Evolutionary conservation across 2,113 vertebrate species (phyloP).

Genomic region (Andinoacara biseriatus): DNA sequence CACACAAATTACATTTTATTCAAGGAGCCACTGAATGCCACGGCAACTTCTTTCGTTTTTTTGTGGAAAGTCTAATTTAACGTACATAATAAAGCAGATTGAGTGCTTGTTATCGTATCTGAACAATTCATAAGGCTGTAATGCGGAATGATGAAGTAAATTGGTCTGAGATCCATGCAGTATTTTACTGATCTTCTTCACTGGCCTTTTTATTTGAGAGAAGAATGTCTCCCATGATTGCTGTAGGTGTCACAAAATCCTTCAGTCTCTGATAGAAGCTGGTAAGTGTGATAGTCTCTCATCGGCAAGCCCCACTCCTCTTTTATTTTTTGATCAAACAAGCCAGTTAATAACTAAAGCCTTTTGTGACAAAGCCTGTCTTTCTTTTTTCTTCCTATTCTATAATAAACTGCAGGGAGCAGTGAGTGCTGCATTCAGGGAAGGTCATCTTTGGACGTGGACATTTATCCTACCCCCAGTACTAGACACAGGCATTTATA

Average conservation of each 20-base stretch:
- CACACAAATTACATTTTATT: conserved; percentile 97
- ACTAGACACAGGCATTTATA: conserved; percentile 80
- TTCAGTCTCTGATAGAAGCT: conserved; percentile 76
- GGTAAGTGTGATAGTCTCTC: conserved; percentile 69
- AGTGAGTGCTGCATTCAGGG: conserved; percentile 76
- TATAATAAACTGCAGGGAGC: conserved; percentile 56
- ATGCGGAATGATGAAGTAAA: conserved; percentile 99
- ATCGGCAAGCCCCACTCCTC: neutral
- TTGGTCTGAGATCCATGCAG: conserved; percentile 93
- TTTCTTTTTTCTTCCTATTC: neutral
- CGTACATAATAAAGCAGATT: conserved; percentile 97
- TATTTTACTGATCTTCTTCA: conserved; percentile 91
- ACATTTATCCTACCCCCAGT: conserved; percentile 84
- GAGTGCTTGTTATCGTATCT: conserved; percentile 99
- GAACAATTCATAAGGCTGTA: conserved; percentile 96
- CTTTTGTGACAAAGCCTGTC: conserved; percentile 20
- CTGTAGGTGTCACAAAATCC: conserved; percentile 81
- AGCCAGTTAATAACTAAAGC: conserved; percentile 42
- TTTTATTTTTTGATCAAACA: conserved; percentile 13
- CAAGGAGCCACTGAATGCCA: conserved; percentile 91
- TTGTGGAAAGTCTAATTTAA: conserved; percentile 94
- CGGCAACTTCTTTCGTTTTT: conserved; percentile 86
- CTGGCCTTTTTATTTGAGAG: conserved; percentile 84
- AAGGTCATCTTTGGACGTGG: conserved; percentile 88
- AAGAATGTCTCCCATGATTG: conserved; percentile 82